Evolutionary conservation across 2,797 vertebrate species (phyloP).

Genomic region (Microctenopoma lineatum): DNA sequence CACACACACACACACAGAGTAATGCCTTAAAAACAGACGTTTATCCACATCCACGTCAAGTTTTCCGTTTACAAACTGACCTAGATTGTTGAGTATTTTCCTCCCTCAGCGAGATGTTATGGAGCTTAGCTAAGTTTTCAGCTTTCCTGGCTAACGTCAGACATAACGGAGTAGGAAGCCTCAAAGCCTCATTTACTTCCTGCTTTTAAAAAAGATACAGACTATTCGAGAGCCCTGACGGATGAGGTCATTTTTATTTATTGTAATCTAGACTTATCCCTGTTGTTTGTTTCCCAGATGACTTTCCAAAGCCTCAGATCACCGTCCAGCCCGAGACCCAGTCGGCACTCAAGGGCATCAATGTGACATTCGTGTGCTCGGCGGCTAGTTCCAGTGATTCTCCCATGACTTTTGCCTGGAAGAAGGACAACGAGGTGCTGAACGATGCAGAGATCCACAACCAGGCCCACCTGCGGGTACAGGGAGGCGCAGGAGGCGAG

Average conservation of each 20-base stretch:
- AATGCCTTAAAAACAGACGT: slow-evolving; percentile 39
- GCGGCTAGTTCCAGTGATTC: slow-evolving; percentile 98
- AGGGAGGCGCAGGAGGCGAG: slow-evolving; percentile 66
- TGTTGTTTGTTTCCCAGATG: slow-evolving; percentile 81
- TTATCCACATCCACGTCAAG: slow-evolving; percentile 28
- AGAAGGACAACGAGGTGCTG: slow-evolving; percentile 95
- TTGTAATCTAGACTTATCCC: not conserved
- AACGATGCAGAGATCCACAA: slow-evolving; percentile 93
- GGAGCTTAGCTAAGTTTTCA: slow-evolving; percentile 49
- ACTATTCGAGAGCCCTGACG: not conserved
- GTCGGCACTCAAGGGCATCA: slow-evolving; percentile 91
- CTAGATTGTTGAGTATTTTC: slow-evolving; percentile 61
- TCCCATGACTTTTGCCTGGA: slow-evolving; percentile 99
- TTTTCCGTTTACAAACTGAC: slow-evolving; percentile 69
- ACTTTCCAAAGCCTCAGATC: slow-evolving; percentile 98
- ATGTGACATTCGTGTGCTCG: slow-evolving; percentile 94
- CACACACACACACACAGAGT: slow-evolving; percentile 25
- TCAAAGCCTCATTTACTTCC: not conserved
- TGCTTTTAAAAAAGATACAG: not conserved
- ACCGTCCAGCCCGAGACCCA: slow-evolving; percentile 97
- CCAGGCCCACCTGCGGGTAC: slow-evolving; percentile 91
- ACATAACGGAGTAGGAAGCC: not conserved
- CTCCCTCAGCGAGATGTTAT: slow-evolving; percentile 22
- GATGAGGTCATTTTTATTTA: not conserved
- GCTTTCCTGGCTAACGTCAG: slow-evolving; percentile 1